Conservation (phyloP, 1,140 invertebrate genomes). For the Leptopilina boulardi region DNA sequence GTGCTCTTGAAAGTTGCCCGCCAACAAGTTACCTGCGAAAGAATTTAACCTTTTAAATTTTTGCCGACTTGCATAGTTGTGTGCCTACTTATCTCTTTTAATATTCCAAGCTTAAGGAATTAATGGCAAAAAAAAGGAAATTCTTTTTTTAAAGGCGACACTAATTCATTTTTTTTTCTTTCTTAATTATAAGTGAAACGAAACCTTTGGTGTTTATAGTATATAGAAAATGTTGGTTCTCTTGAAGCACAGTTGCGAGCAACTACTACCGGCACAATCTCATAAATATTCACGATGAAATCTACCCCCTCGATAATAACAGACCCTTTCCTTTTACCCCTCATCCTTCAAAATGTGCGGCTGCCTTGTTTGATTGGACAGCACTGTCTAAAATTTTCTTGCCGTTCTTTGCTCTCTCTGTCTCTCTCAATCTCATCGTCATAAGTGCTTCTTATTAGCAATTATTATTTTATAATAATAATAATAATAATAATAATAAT, state of each 20-base stretch:
- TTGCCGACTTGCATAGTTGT: slow-evolving; percentile 7
- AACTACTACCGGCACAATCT: slow-evolving; percentile 57
- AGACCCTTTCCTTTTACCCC: slow-evolving; percentile 44
- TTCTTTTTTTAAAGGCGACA: slow-evolving; percentile 5
- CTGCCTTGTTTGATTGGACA: slow-evolving; percentile 58
- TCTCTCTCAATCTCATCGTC: slow-evolving; percentile 40
- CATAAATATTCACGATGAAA: slow-evolving; percentile 76
- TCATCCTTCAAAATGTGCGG: slow-evolving; percentile 59
- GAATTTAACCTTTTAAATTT: slow-evolving; percentile 22
- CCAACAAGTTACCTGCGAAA: background rate
- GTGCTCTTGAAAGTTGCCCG: background rate
- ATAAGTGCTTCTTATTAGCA: background rate
- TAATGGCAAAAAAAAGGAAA: slow-evolving; percentile 63
- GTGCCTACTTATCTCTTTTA: slow-evolving; percentile 48
- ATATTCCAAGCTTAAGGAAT: slow-evolving; percentile 54
- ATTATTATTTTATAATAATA: background rate
- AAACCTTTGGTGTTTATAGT: slow-evolving; percentile 38
- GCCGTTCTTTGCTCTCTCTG: slow-evolving; percentile 22
- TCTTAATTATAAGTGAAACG: slow-evolving; percentile 16
- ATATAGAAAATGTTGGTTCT: slow-evolving; percentile 50
- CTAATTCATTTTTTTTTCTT: background rate
- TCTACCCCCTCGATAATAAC: slow-evolving; percentile 75
- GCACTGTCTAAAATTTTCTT: slow-evolving; percentile 38
- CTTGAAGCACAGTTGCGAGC: slow-evolving; percentile 37
- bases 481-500: too few species aligned